A percentile compares a stretch with the other conserved stretches of the same genome.
Conservation (phyloP, 2,888 invertebrate genomes). For the Minunthozetes semirufus region DNA sequence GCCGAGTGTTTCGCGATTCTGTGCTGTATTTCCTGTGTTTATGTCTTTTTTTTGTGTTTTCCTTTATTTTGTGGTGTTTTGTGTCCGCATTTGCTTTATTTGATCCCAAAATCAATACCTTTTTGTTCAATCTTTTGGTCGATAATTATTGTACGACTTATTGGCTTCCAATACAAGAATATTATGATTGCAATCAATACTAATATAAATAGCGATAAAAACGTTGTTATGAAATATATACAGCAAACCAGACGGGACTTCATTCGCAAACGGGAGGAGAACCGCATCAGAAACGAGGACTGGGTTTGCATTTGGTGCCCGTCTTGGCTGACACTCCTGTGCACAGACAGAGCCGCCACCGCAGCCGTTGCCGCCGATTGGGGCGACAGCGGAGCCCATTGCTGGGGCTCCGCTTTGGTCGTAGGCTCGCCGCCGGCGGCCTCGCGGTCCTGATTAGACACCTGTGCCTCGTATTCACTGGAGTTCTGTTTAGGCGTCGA, state of each 20-base stretch:
- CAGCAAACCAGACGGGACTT: conserved; percentile 15
- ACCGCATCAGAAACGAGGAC: not conserved
- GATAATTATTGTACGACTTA: not conserved
- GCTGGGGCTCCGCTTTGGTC: too few relatives aligned
- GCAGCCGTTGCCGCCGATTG: not conserved
- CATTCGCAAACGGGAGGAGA: not conserved
- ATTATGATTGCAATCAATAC: conserved; percentile 21
- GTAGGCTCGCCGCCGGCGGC: too few relatives aligned
- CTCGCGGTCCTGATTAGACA: not conserved
- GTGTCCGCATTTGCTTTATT: not conserved
- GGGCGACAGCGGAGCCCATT: not conserved
- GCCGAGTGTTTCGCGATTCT: too few relatives aligned
- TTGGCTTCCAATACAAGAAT: conserved; percentile 28
- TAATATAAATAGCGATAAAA: conserved; percentile 23
- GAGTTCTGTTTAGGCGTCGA: not conserved
- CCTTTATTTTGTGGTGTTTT: too few relatives aligned
- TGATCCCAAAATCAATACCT: conserved; percentile 20
- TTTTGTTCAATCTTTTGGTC: conserved; percentile 8
- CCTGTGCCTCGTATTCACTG: not conserved
- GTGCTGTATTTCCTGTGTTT: too few relatives aligned
- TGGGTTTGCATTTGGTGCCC: conserved; percentile 5
- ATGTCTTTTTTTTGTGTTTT: too few relatives aligned
- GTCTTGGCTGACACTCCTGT: not conserved
- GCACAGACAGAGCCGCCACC: not conserved
- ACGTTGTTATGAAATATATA: conserved; percentile 22